Conservation (phyloP, 2,113 vertebrate species). For the Menura novaehollandiae region DNA sequence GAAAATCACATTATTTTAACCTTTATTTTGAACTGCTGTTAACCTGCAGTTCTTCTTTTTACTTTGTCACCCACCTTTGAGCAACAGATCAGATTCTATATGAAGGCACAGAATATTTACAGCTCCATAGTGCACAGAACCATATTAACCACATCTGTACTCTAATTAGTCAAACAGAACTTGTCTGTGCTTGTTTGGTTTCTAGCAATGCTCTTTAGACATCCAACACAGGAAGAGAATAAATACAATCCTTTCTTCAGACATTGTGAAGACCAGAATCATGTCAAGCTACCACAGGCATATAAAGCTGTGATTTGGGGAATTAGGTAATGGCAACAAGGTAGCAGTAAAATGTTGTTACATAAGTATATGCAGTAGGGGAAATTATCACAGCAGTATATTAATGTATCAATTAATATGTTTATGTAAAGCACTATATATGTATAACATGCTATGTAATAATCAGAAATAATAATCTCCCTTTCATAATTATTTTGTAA, state of each 20-base stretch:
- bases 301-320: background rate
- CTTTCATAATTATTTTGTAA: background rate
- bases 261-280: background rate
- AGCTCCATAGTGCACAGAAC: background rate
- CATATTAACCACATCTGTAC: background rate
- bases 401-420: background rate
- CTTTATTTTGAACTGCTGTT: slow-evolving; percentile 41
- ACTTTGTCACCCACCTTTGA: background rate
- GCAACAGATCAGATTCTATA: background rate
- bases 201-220: background rate
- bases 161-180: background rate
- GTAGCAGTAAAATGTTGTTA: background rate
- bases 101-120: background rate
- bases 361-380: background rate
- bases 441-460: background rate
- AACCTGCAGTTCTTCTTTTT: background rate
- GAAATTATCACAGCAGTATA: background rate
- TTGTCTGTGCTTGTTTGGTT: background rate
- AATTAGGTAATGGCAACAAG: background rate
- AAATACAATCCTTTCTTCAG: background rate
- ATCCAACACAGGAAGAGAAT: background rate
- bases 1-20: slow-evolving; percentile 25
- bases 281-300: background rate
- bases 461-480: background rate
- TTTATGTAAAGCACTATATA: background rate